These are phyloP conservation scores for Cryptocephalus primarius DNA, from an alignment of 2,888 invertebrate genomes.

Conservation along the genomic window DNA sequence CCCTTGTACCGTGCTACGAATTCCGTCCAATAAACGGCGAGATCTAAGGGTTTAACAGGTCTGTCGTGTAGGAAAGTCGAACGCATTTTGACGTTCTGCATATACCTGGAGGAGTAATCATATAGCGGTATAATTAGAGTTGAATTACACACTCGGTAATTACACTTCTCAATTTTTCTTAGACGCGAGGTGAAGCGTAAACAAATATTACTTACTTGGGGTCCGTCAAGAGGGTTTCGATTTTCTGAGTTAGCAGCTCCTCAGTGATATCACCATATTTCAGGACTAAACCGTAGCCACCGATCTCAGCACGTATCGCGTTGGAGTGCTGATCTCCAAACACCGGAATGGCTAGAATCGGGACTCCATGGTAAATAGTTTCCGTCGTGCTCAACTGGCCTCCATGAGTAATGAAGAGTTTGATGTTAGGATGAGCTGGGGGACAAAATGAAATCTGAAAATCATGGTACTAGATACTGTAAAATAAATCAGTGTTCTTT, in stretches of 20 bases:
- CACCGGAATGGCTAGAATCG: conserved; percentile 42
- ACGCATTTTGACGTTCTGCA: conserved; percentile 1
- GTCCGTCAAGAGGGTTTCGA: too few relatives aligned
- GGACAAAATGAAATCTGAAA: too few relatives aligned
- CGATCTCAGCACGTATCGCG: conserved; percentile 33
- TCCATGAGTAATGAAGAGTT: conserved; percentile 1
- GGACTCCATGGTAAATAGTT: conserved; percentile 39
- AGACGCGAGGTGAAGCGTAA: too few relatives aligned
- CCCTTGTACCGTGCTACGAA: conserved; percentile 7
- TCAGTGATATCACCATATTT: too few relatives aligned
- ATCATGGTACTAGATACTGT: too few relatives aligned
- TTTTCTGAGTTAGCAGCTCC: too few relatives aligned
- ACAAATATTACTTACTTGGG: too few relatives aligned
- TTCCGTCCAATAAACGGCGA: conserved; percentile 10
- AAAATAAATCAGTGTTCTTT: too few relatives aligned
- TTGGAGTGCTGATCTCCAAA: conserved; percentile 41
- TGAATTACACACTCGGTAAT: too few relatives aligned
- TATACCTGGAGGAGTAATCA: not conserved
- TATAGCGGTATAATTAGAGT: too few relatives aligned
- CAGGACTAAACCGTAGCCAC: conserved; percentile 16
- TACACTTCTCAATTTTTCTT: too few relatives aligned
- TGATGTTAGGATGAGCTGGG: not conserved
- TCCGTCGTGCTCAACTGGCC: conserved; percentile 30
- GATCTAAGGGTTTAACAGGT: conserved; percentile 7
- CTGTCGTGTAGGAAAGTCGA: conserved; percentile 1